A percentile compares a stretch with the other conserved stretches of the same genome.
Evolutionary conservation across 2,888 invertebrate genomes (phyloP).

Genomic region (Drosophila macrospina): DNA sequence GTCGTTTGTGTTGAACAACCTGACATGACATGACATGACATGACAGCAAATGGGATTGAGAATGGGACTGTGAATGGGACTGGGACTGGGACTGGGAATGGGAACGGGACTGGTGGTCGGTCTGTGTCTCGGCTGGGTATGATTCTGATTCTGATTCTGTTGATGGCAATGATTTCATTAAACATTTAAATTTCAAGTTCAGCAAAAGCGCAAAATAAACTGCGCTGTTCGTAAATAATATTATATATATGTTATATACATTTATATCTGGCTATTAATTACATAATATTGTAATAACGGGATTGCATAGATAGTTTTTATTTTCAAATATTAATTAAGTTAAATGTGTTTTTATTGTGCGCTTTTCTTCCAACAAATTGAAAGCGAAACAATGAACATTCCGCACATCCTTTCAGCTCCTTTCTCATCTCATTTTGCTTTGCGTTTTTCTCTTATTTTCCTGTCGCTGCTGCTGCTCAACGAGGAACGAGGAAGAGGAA

Average conservation of each 20-base stretch:
- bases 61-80: neutral
- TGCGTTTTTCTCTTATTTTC: neutral
- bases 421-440: neutral
- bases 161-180: slow-evolving; percentile 77
- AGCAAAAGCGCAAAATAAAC: slow-evolving; percentile 30
- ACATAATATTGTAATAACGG: neutral
- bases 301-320: neutral
- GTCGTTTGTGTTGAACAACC: slow-evolving; percentile 4
- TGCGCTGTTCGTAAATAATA: slow-evolving; percentile 18
- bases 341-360: neutral
- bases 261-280: neutral
- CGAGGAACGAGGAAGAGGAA: too few relatives aligned
- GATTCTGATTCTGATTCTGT: slow-evolving; percentile 18
- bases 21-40: slow-evolving; percentile 38
- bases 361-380: neutral
- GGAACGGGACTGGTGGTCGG: neutral
- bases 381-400: slow-evolving; percentile 2
- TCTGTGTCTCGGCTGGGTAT: neutral
- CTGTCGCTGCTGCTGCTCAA: neutral
- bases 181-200: slow-evolving; percentile 78
- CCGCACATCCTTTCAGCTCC: slow-evolving; percentile 12
- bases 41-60: slow-evolving; percentile 23
- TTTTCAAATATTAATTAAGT: neutral
- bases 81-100: neutral
- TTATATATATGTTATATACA: neutral